phyloP scores from a whole-genome alignment of 2,797 vertebrate genomes.

The Hephaestus fuliginosus region DNA sequence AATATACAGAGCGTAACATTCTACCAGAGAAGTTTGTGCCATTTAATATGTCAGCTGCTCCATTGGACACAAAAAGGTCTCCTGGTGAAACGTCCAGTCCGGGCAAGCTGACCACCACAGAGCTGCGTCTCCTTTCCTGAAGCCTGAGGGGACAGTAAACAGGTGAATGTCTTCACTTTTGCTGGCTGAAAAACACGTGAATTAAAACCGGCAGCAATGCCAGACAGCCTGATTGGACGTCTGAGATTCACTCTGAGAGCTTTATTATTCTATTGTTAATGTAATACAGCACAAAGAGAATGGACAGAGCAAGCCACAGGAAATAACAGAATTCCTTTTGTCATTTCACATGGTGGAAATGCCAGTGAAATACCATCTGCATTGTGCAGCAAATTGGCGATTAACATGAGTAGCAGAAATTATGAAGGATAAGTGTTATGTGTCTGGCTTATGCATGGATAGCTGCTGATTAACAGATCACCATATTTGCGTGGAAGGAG shows the following conservation, averaged over 20 bases:
- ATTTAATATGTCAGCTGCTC: slow-evolving; percentile 85
- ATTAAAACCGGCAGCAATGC: background rate
- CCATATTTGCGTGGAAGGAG: slow-evolving; percentile 46
- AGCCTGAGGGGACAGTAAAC: slow-evolving; percentile 74
- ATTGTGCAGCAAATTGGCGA: slow-evolving; percentile 54
- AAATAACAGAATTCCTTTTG: slow-evolving; percentile 79
- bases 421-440: slow-evolving; percentile 53
- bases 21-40: slow-evolving; percentile 81
- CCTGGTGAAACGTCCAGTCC: slow-evolving; percentile 91
- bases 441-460: slow-evolving; percentile 46
- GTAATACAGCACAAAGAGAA: slow-evolving; percentile 24
- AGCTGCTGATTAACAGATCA: slow-evolving; percentile 60
- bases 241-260: background rate
- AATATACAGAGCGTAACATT: background rate
- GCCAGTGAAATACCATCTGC: slow-evolving; percentile 67
- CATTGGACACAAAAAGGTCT: slow-evolving; percentile 91
- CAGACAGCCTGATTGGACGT: slow-evolving; percentile 13
- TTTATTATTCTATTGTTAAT: slow-evolving; percentile 17
- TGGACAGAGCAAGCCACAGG: slow-evolving; percentile 43
- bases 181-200: background rate
- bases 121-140: slow-evolving; percentile 88
- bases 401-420: slow-evolving; percentile 52
- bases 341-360: slow-evolving; percentile 70
- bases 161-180: background rate
- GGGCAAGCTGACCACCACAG: slow-evolving; percentile 89